phyloP scores from a whole-genome alignment of 2,888 invertebrate genomes.

The Chrysina gloriosa region DNA sequence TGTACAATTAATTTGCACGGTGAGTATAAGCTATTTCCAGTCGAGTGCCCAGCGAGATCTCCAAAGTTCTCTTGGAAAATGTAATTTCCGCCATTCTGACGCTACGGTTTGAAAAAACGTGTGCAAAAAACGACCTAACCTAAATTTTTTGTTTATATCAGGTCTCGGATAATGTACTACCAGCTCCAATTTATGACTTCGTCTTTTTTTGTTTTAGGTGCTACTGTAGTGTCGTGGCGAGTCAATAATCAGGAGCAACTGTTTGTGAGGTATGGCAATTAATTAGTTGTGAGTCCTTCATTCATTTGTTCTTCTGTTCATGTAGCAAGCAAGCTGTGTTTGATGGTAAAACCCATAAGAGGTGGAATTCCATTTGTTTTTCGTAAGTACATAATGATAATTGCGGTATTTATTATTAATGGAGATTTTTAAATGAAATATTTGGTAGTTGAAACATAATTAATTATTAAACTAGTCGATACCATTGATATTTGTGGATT shows the following conservation, averaged over 20 bases:
- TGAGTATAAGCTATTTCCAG: slow-evolving; percentile 67
- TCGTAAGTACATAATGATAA: slow-evolving; percentile 77
- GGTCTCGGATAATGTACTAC: slow-evolving; percentile 3
- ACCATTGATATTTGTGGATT: not conserved
- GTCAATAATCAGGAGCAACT: slow-evolving; percentile 96
- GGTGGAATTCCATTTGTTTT: slow-evolving; percentile 98
- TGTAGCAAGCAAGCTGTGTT: slow-evolving; percentile 94
- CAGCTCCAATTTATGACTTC: slow-evolving; percentile 18
- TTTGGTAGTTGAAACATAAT: not conserved
- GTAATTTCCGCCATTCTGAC: not conserved
- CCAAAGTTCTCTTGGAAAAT: not conserved
- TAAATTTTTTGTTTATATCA: slow-evolving; percentile 51
- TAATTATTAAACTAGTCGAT: not conserved
- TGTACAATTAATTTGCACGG: slow-evolving; percentile 97
- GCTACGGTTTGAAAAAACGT: slow-evolving; percentile 31
- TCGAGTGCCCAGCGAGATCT: not conserved
- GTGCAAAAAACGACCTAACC: slow-evolving; percentile 49
- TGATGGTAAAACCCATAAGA: slow-evolving; percentile 95
- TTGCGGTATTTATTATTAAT: slow-evolving; percentile 1
- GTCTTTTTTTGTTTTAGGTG: slow-evolving; percentile 71
- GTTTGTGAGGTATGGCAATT: slow-evolving; percentile 86
- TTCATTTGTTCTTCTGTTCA: slow-evolving; percentile 49
- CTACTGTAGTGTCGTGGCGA: slow-evolving; percentile 96
- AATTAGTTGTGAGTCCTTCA: not conserved
- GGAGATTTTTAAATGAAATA: no score